Base-by-base conservation (phyloP, 2,888 invertebrate species). In the Acanthopleura granulata region DNA sequence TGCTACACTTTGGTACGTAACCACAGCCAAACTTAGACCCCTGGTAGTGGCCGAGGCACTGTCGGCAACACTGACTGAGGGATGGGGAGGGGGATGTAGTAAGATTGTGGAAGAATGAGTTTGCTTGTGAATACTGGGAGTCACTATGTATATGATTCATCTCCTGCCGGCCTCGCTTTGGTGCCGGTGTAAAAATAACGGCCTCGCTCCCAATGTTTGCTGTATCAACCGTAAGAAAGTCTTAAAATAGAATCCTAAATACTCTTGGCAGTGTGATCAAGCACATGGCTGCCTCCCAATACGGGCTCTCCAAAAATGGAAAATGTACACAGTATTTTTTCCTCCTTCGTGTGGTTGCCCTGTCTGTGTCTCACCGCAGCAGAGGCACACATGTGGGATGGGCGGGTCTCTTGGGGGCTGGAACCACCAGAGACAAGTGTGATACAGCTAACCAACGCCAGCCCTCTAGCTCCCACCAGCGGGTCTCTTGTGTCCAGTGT, bases 291-390 rank as follows among this genome's bases (percentile, higher is more conserved):
- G 16, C 22, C 57, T 49, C 73, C 40, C 30, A 73, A 61, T 72
- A 72, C 72, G 69, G 74, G 72, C 72, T 74, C 49, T 66, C 76
- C 76, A 74, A 76, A 76, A 76, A 76, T 76, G 76, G 76, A 74
- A 66, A 66, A 74, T 72, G 76, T 74, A 74, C 74, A 76, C 74
- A 62, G 66, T 66, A 76, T 71, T 73, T 73, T 72, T 57, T 73
- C 70, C n/a, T n/a, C n/a, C 40, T 30, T 73, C 18, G 40, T 40
- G 40, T 40, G 40, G 40, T 40, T 40, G 40, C 29, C n/a, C 30
- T 72, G 29, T 72, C 66, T 62, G n/a, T 40, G 25, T 51, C 51
- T 27, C 51, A 72, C 22, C 22, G 22, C 49, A 18, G 40, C 72
- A 72, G 22, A 51, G 51, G 29, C 57, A 22, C 57, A 72, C 72